Conservation (phyloP, 2,888 invertebrate genomes). For the Cheilosia urbana region DNA sequence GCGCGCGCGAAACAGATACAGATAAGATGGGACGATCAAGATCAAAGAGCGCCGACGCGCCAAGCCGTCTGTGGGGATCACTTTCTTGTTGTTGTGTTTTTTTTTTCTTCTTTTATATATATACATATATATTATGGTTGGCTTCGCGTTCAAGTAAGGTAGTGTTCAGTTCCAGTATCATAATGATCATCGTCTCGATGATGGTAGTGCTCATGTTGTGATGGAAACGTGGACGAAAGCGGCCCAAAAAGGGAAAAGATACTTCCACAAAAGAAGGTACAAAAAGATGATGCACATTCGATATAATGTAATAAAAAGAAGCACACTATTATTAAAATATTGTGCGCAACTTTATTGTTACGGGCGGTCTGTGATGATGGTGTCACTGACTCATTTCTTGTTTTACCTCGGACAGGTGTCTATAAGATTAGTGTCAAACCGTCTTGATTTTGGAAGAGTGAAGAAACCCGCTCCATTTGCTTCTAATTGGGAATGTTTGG, state of each 20-base stretch:
- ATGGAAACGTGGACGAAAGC: not conserved
- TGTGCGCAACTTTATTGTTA: conserved; percentile 37
- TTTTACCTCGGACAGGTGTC: no score
- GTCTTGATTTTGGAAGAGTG: not conserved
- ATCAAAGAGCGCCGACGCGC: conserved; percentile 75
- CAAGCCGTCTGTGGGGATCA: conserved; percentile 75
- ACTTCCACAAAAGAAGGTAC: conserved; percentile 40
- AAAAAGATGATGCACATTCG: conserved; percentile 65
- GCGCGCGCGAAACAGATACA: conserved; percentile 36
- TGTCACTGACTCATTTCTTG: conserved; percentile 66
- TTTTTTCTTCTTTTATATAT: not conserved
- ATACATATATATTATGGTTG: not conserved
- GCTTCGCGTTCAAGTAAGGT: conserved; percentile 11
- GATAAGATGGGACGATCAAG: conserved; percentile 40
- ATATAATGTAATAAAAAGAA: conserved; percentile 43
- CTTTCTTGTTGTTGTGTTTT: conserved; percentile 52
- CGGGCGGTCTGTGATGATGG: not conserved
- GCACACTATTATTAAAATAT: conserved; percentile 42
- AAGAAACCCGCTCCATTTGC: no score
- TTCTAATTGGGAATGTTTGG: no score
- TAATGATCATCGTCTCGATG: conserved; percentile 18
- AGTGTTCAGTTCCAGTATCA: conserved; percentile 43
- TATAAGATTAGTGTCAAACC: conserved; percentile 49
- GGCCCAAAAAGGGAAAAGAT: conserved; percentile 25
- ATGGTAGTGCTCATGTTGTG: conserved; percentile 46